Percentiles rank a stretch among this genome's conserved stretches.
phyloP scores from a whole-genome alignment of 2,888 invertebrate species.

The Macropis europaea region DNA sequence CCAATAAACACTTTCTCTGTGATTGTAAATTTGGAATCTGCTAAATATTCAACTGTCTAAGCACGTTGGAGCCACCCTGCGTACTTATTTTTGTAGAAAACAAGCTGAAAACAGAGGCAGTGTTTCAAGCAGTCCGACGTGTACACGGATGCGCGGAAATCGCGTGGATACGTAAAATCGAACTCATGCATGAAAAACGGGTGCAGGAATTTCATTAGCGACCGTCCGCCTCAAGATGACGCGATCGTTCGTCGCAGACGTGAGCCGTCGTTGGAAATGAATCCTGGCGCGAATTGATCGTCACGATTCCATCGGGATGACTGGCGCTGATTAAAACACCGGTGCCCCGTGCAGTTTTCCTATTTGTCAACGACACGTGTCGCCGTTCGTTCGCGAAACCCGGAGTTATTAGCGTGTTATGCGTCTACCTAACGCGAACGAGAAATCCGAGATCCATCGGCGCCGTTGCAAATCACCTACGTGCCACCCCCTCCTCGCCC shows the following conservation, averaged over 20 bases:
- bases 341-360: constrained; percentile 37
- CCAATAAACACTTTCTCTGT: too few relatives aligned
- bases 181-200: constrained; percentile 12
- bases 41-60: background rate
- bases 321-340: constrained; percentile 59
- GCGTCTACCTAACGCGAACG: background rate
- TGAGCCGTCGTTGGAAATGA: constrained; percentile 15
- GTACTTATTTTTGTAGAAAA: too few relatives aligned
- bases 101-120: too few relatives aligned
- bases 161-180: background rate
- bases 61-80: too few relatives aligned
- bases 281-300: constrained; percentile 45
- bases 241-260: constrained; percentile 24
- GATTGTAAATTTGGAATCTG: too few relatives aligned
- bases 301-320: constrained; percentile 57
- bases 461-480: constrained; percentile 35
- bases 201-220: constrained; percentile 47
- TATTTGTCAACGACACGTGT: constrained; percentile 61
- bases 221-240: constrained; percentile 19
- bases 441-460: constrained; percentile 32
- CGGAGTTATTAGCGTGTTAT: constrained; percentile 28
- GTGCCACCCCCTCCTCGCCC: background rate
- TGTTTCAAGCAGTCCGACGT: too few relatives aligned
- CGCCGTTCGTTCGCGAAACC: constrained; percentile 24
- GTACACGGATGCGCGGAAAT: background rate